Conservation (phyloP, 2,888 invertebrate species). For the Lucinisca nassula region DNA sequence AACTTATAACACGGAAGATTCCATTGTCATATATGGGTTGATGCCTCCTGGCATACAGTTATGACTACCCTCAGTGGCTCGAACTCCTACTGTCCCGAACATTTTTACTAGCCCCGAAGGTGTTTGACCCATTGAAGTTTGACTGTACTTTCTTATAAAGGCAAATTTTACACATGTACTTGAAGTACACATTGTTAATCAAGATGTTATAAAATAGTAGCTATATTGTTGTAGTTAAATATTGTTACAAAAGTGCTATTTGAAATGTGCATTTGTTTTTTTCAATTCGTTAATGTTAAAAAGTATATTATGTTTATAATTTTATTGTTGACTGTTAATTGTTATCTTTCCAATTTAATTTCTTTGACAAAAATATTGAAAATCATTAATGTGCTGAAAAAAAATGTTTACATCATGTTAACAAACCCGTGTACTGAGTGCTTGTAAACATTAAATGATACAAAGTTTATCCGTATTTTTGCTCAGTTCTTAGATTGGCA, state of each 20-base stretch:
- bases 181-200: background rate
- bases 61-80: too few relatives aligned
- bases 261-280: background rate
- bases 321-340: constrained; percentile 12
- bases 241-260: background rate
- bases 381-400: background rate
- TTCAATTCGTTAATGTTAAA: background rate
- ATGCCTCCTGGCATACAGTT: too few relatives aligned
- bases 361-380: background rate
- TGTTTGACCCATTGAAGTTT: too few relatives aligned
- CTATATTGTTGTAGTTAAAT: background rate
- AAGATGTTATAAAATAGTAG: background rate
- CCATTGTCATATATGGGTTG: too few relatives aligned
- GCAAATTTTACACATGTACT: background rate
- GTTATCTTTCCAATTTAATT: background rate
- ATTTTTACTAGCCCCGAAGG: too few relatives aligned
- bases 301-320: background rate
- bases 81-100: too few relatives aligned
- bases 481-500: too few relatives aligned
- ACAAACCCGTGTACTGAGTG: background rate
- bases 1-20: too few relatives aligned
- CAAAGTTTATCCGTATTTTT: too few relatives aligned
- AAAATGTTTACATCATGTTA: background rate
- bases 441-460: too few relatives aligned
- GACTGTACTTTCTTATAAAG: too few relatives aligned